Conservation (phyloP, 2,113 vertebrate genomes). For the Scomber scombrus region DNA sequence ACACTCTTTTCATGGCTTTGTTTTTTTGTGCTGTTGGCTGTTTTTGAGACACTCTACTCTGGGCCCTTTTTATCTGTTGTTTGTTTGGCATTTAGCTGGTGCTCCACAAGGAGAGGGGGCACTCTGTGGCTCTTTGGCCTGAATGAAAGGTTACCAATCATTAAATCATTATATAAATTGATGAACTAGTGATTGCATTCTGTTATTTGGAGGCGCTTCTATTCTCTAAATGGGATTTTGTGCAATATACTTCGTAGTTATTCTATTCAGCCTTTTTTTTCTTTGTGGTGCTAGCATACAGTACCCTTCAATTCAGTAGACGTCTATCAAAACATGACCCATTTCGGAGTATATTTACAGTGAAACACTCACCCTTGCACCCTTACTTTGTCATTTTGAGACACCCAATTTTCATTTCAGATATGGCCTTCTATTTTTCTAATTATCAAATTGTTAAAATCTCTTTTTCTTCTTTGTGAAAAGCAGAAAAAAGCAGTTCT, state of each 20-base stretch:
- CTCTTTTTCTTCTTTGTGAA: constrained; percentile 30
- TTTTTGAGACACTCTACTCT: constrained; percentile 28
- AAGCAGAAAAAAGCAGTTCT: constrained; percentile 15
- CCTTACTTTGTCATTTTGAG: not conserved
- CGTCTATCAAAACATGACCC: constrained; percentile 36
- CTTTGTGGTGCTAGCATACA: not conserved
- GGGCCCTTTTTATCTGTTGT: constrained; percentile 12
- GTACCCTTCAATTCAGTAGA: constrained; percentile 20
- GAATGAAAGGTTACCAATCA: constrained; percentile 25
- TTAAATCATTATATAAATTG: constrained; percentile 47
- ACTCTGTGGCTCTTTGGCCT: not conserved
- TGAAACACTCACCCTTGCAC: not conserved
- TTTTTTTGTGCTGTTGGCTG: constrained; percentile 37
- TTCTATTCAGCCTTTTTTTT: constrained; percentile 2
- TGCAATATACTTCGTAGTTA: not conserved
- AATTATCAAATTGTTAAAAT: not conserved
- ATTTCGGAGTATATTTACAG: constrained; percentile 29
- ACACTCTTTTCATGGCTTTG: constrained; percentile 12
- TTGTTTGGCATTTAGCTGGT: constrained; percentile 31
- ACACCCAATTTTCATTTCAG: constrained; percentile 1
- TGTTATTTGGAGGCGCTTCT: constrained; percentile 1
- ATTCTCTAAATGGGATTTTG: not conserved
- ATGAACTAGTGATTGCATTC: constrained; percentile 24
- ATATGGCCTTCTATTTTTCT: not conserved
- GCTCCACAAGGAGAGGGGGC: constrained; percentile 13